These are phyloP conservation scores for Harpegnathos saltator DNA, from an alignment of 1,140 invertebrate genomes.

Conservation along the genomic window DNA sequence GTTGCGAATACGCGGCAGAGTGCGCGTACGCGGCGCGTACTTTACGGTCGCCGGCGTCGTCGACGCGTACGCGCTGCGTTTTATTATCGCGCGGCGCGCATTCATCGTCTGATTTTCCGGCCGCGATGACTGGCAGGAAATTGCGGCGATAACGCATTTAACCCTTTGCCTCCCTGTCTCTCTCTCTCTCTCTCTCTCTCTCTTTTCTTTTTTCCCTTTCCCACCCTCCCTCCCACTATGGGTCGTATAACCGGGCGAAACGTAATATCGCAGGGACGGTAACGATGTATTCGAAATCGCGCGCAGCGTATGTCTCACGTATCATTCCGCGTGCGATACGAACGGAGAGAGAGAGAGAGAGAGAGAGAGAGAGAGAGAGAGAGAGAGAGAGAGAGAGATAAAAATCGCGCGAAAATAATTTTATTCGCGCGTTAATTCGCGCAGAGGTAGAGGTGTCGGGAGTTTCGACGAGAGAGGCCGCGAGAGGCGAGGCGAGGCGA, in stretches of 20 bases:
- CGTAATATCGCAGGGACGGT: slow-evolving; percentile 37
- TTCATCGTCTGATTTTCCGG: slow-evolving; percentile 41
- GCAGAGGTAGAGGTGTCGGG: too few species aligned
- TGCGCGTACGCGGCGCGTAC: slow-evolving; percentile 19
- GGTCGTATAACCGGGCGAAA: slow-evolving; percentile 39
- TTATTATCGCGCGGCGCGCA: slow-evolving; percentile 35
- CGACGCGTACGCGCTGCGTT: slow-evolving; percentile 12
- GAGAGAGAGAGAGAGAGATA: slow-evolving; percentile 22
- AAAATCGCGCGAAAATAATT: not conserved
- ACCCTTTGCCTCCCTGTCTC: slow-evolving; percentile 17
- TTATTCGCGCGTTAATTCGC: not conserved
- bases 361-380: slow-evolving; percentile 2
- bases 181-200: not conserved
- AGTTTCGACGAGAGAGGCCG: too few species aligned
- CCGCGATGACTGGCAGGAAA: slow-evolving; percentile 34
- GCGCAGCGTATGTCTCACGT: not conserved
- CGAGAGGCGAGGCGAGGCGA: too few species aligned
- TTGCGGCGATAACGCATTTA: slow-evolving; percentile 51
- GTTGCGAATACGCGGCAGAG: slow-evolving; percentile 14
- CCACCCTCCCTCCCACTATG: not conserved
- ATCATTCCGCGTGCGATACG: not conserved
- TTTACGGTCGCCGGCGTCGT: slow-evolving; percentile 12
- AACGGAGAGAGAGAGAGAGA: slow-evolving; percentile 12
- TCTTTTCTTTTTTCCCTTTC: too few species aligned
- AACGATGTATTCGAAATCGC: slow-evolving; percentile 28